Evolutionary conservation across 1,140 invertebrate genomes (phyloP), one percentile per base, ranked within the genome.

Genomic region (Drosophila ercepeae): DNA sequence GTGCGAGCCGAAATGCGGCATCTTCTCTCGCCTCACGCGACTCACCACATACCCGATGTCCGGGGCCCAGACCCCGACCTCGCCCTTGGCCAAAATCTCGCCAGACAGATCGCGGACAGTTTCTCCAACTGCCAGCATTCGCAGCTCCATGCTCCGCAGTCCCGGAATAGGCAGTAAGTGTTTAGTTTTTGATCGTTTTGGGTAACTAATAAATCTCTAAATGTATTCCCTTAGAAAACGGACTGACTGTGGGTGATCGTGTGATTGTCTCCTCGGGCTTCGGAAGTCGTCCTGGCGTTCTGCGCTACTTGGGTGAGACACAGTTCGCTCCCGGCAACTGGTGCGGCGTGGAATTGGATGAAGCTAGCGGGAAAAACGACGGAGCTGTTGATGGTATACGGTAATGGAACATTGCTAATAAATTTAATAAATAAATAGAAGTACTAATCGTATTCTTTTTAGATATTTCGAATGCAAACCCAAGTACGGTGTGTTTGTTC

Each of bases 321-420:
- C 96, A 98, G 64, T 99, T 99, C 92, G 97, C 97, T 7, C 89
- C 94, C 16, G 98, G 98, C 13, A 94, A 97, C 75, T 99, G 98
- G 98, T 98, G 96, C 60, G 98, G 98, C 11, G 95, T 99, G 18
- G 97, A 99, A 92, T 92, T 99, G 64, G 97, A 99, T 90, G 97
- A 98, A 60, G 95, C 97, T 0, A 92, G 96, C 55, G 98, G 98
- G 32, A 99, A 99, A 92, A 99, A 99, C 92, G 98, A 99, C 92
- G 98, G 98, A 42, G 96, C 96, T 39, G 97, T 99, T 36, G 96
- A 95, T 73, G 98, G 95, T 41, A 95, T 94, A 90, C 95, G 95
- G 95, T 96, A 57, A 3, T 39, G 4, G 2, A 1, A 9, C 7
- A 11, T 1, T 1, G 0, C 6, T n/a, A 13, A 2, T 1, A 1